phyloP scores from a whole-genome alignment of 2,113 vertebrate genomes.

The Hemiprocne comata region DNA sequence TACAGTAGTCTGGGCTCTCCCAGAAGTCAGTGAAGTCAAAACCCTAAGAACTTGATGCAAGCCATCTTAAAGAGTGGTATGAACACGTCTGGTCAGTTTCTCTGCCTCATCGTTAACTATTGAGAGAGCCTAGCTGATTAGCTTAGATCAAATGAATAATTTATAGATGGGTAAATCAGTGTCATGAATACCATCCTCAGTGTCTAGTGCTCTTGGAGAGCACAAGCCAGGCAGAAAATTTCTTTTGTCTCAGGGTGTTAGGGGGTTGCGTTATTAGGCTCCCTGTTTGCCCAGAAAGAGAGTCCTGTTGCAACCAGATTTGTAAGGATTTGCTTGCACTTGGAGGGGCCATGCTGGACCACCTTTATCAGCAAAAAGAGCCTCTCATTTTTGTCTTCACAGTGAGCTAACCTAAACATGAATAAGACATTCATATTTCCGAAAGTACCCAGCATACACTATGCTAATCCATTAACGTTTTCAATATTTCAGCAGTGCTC shows the following conservation, averaged over 20 bases:
- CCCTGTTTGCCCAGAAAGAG: background rate
- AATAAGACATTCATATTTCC: background rate
- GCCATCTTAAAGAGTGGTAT: background rate
- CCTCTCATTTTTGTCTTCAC: background rate
- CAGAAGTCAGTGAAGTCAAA: background rate
- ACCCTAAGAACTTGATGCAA: background rate
- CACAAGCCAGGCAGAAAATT: background rate
- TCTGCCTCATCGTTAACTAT: background rate
- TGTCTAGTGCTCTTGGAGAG: background rate
- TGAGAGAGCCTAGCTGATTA: background rate
- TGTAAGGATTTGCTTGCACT: background rate
- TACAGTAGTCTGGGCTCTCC: background rate
- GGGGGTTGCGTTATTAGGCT: background rate
- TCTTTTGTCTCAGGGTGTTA: background rate
- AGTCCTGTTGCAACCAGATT: background rate
- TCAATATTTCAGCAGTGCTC: conserved; percentile 43
- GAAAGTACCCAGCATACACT: background rate
- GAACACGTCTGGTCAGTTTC: background rate
- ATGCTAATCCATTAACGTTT: background rate
- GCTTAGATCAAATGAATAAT: conserved; percentile 10
- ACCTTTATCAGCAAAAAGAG: background rate
- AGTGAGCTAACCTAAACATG: background rate
- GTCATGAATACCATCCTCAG: background rate
- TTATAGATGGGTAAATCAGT: conserved; percentile 19
- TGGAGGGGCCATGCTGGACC: background rate